phyloP scores from a whole-genome alignment of 2,888 invertebrate genomes.

The Anagyrus pseudococci region DNA sequence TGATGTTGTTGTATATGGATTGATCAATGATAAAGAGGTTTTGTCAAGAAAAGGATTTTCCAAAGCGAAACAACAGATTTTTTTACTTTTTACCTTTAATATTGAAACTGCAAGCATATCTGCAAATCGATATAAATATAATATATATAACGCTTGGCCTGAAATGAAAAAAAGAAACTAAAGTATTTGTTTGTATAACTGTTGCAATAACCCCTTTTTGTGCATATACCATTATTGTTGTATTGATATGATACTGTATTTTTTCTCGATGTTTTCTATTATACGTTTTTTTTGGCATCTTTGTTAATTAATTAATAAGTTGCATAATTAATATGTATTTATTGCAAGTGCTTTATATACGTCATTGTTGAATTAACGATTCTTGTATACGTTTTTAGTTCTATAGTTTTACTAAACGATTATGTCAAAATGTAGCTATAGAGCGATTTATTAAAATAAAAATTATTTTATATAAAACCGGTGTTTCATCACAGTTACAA shows the following conservation, averaged over 20 bases:
- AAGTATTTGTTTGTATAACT: too few species aligned
- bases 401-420: slow-evolving; percentile 7
- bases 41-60: neutral
- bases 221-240: slow-evolving; percentile 26
- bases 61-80: slow-evolving; percentile 17
- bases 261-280: slow-evolving; percentile 23
- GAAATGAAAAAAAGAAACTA: too few species aligned
- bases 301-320: slow-evolving; percentile 30
- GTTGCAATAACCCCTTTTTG: slow-evolving; percentile 30
- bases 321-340: slow-evolving; percentile 29
- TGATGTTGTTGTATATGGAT: too few species aligned
- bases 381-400: neutral
- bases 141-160: slow-evolving; percentile 27
- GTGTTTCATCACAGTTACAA: too few species aligned
- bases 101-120: slow-evolving; percentile 7
- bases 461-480: too few species aligned
- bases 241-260: slow-evolving; percentile 20
- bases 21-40: too few species aligned
- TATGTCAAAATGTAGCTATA: too few species aligned
- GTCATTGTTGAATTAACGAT: slow-evolving; percentile 28
- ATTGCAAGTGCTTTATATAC: slow-evolving; percentile 18
- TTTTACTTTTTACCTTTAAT: too few species aligned
- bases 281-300: slow-evolving; percentile 8
- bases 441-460: too few species aligned
- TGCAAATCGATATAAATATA: slow-evolving; percentile 14